phyloP scores from a whole-genome alignment of 2,888 invertebrate species.

The Metallyticus violacea region DNA sequence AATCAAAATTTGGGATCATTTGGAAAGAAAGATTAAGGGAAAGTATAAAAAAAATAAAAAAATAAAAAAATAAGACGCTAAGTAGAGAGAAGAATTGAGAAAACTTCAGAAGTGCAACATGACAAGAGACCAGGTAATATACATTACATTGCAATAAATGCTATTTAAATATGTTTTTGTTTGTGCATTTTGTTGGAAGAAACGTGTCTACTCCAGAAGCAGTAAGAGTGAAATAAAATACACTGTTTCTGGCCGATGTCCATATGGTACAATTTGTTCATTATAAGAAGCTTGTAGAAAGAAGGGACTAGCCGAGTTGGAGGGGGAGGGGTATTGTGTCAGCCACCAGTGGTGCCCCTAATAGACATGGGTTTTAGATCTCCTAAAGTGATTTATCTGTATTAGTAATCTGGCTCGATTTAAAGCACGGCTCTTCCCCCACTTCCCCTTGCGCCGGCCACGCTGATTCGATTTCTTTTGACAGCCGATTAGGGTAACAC shows the following conservation, averaged over 20 bases:
- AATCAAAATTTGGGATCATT: no score
- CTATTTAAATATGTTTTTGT: no score
- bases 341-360: neutral
- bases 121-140: no score
- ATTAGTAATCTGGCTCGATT: neutral
- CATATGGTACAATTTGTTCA: neutral
- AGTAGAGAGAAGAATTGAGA: neutral
- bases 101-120: no score
- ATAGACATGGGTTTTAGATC: neutral
- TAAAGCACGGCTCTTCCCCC: neutral
- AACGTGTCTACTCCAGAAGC: no score
- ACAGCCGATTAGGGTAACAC: slow-evolving; percentile 7
- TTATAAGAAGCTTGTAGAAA: neutral
- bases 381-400: neutral
- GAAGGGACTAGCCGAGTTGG: no score
- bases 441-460: neutral
- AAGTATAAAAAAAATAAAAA: neutral
- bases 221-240: no score
- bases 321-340: neutral
- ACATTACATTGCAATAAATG: no score
- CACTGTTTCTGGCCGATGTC: neutral
- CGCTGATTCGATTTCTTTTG: slow-evolving; percentile 18
- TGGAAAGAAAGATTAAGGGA: neutral
- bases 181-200: no score
- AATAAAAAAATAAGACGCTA: neutral